Evolutionary conservation across 2,113 vertebrate genomes (phyloP).

Genomic region (Panthera leo): DNA sequence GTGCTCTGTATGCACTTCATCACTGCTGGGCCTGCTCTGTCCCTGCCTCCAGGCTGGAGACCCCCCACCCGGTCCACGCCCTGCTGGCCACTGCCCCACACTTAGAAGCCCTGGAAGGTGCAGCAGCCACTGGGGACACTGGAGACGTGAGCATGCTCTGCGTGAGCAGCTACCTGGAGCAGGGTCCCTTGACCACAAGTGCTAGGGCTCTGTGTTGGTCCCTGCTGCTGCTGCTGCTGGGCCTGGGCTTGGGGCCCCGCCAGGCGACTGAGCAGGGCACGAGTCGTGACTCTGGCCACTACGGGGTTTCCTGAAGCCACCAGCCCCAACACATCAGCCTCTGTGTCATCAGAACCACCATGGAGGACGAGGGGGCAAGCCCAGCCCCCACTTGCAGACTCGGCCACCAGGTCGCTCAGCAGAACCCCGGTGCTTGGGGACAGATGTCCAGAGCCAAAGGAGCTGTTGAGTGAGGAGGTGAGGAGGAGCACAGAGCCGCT

Average conservation of each 20-base stretch:
- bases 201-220: neutral
- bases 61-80: neutral
- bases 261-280: slow-evolving; percentile 71
- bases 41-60: neutral
- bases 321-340: slow-evolving; percentile 66
- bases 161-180: slow-evolving; percentile 67
- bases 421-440: slow-evolving; percentile 81
- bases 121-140: slow-evolving; percentile 66
- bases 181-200: slow-evolving; percentile 44
- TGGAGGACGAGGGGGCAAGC: slow-evolving; percentile 80
- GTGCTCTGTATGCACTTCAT: neutral
- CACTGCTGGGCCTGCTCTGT: neutral
- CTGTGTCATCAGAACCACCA: slow-evolving; percentile 26
- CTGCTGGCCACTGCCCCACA: neutral
- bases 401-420: slow-evolving; percentile 76
- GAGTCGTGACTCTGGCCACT: slow-evolving; percentile 57
- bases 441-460: slow-evolving; percentile 81
- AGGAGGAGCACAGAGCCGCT: slow-evolving; percentile 80
- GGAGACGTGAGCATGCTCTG: slow-evolving; percentile 80
- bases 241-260: slow-evolving; percentile 49
- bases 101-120: slow-evolving; percentile 78
- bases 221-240: slow-evolving; percentile 44
- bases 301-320: slow-evolving; percentile 74
- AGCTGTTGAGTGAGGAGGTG: slow-evolving; percentile 81
- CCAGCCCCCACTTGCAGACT: slow-evolving; percentile 58